phyloP scores from a whole-genome alignment of 1,140 invertebrate genomes.

The Babylonia areolata region DNA sequence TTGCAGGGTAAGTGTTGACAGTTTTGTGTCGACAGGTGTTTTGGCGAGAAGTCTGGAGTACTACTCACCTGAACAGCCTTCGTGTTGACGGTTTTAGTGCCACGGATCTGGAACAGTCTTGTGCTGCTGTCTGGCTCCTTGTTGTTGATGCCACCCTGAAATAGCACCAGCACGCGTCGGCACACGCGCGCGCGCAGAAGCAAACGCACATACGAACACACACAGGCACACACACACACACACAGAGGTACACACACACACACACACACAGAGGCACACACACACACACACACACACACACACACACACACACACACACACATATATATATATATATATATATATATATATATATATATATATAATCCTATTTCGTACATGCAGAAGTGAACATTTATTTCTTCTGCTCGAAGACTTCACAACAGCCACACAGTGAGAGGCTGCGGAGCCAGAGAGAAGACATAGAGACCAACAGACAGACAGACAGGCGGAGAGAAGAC shows the following conservation, averaged over 20 bases:
- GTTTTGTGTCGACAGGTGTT: no score
- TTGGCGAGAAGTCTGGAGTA: no score
- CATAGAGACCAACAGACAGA: background rate
- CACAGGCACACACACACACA: background rate
- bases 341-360: background rate
- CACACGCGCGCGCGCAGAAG: background rate
- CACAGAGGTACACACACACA: background rate
- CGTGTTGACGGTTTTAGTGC: slow-evolving; percentile 80
- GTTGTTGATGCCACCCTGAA: slow-evolving; percentile 51
- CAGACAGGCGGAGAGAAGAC: background rate
- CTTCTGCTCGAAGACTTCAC: background rate
- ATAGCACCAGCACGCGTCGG: background rate
- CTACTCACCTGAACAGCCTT: slow-evolving; percentile 79
- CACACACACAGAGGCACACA: background rate
- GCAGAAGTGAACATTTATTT: background rate
- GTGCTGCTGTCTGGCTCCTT: slow-evolving; percentile 76
- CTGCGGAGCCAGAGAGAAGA: background rate
- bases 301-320: background rate
- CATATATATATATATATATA: background rate
- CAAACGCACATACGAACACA: background rate
- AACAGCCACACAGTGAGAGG: background rate
- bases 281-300: background rate
- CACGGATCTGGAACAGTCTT: slow-evolving; percentile 82
- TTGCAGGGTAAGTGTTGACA: no score
- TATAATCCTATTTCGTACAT: background rate